Base-by-base conservation (phyloP, 1,140 invertebrate species). In the Druon quercuslanigerum region DNA sequence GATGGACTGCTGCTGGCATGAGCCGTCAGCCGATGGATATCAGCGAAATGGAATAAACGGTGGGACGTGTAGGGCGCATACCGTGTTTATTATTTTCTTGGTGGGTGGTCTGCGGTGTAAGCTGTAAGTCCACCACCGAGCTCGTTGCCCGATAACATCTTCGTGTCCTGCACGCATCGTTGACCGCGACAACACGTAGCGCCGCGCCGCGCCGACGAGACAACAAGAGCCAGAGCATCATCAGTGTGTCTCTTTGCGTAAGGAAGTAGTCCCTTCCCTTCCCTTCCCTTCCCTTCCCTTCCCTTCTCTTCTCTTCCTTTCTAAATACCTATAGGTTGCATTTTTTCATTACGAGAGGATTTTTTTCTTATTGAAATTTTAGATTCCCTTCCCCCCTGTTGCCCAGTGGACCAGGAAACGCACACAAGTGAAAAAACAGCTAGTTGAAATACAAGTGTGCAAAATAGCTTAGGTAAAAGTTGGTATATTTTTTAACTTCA, bases 51-150 rank as follows among this genome's bases (percentile, higher is more conserved):
- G 60, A 66, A 66, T 16, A 66, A 66, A 66, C 60, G 33, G 60
- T 66, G 60, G 60, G 60, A 66, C 60, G 60, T 66, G 60, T 66
- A 66, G 60, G 60, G 60, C 60, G 60, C 60, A 66, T 66, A 66
- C 60, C 60, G 60, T 66, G 60, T 66, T 66, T 66, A 66, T 66
- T 66, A 66, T 66, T 66, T 66, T n/a, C 60, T 40, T 66, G 60
- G 60, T 66, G 60, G 60, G 60, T 66, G 60, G 60, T 66, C 60
- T 33, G 6, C 33, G 16, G 60, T 66, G 57, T 33, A 66, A 40
- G 33, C 25, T n/a, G 25, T 19, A 54, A 17, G 52, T 40, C 60
- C 60, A 66, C 60, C 25, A 66, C 60, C 25, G 13, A 66, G 60
- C 60, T 66, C 25, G 60, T 66, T 66, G 33, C 20, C 60, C 33